Conservation (phyloP, 2,888 invertebrate species). For the Hipparchia sbordonii region DNA sequence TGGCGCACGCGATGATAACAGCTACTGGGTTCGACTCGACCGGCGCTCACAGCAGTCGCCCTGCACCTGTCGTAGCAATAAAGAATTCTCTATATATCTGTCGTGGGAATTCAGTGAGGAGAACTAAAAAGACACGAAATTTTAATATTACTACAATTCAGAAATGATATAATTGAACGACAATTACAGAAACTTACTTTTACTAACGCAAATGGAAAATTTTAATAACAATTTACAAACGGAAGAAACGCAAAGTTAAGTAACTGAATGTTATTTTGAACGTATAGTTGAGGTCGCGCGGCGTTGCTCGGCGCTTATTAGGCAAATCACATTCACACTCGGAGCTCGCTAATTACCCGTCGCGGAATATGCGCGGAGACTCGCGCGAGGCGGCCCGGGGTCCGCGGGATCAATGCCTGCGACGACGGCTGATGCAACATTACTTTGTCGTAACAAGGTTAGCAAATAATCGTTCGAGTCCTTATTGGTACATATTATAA, state of each 20-base stretch:
- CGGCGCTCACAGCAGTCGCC: too few species aligned
- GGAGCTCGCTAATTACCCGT: too few species aligned
- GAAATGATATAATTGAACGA: too few species aligned
- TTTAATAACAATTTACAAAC: neutral
- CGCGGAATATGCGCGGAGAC: neutral
- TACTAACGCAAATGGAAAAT: neutral
- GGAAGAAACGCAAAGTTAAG: neutral
- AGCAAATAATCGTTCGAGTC: neutral
- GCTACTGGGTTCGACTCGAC: too few species aligned
- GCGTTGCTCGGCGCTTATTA: too few species aligned
- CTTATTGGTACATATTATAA: too few species aligned
- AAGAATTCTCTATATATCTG: too few species aligned
- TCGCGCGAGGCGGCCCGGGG: neutral
- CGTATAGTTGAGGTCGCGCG: neutral
- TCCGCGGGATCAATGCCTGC: neutral
- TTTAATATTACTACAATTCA: too few species aligned
- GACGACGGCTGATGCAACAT: neutral
- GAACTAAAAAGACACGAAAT: neutral
- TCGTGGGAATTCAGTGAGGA: too few species aligned
- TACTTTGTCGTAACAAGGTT: neutral
- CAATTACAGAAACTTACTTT: neutral
- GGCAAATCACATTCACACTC: neutral
- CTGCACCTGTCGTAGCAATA: too few species aligned
- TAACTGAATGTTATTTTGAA: neutral
- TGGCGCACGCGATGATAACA: neutral